These are phyloP conservation scores for Formica selysi DNA, from an alignment of 1,140 invertebrate genomes.

Conservation along the genomic window DNA sequence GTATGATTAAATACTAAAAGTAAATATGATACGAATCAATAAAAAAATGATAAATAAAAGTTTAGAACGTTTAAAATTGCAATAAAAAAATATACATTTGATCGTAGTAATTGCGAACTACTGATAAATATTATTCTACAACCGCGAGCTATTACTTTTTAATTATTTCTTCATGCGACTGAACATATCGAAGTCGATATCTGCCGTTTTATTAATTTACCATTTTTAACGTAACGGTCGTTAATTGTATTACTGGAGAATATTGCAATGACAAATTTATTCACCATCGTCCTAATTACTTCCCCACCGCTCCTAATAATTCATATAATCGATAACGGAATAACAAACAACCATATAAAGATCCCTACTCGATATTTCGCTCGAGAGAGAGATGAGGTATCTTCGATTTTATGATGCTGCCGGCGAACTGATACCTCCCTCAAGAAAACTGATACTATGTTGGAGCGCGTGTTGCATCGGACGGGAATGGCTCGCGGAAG, in stretches of 20 bases:
- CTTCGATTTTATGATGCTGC: constrained; percentile 35
- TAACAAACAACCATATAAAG: constrained; percentile 2
- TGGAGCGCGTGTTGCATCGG: constrained; percentile 14
- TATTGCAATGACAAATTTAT: background rate
- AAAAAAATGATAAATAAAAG: too few relatives aligned
- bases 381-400: background rate
- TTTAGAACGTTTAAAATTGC: too few relatives aligned
- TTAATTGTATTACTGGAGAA: constrained; percentile 20
- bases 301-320: too few relatives aligned
- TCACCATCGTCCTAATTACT: constrained; percentile 20
- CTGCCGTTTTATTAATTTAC: too few relatives aligned
- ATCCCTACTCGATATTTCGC: constrained; percentile 19
- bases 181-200: background rate
- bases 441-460: constrained; percentile 48
- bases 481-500: constrained; percentile 30
- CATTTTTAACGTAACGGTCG: background rate
- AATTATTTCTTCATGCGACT: background rate
- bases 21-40: background rate
- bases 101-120: background rate
- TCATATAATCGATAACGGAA: constrained; percentile 17
- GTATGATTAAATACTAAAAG: background rate
- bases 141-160: background rate
- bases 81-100: too few relatives aligned
- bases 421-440: constrained; percentile 21
- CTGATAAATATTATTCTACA: background rate